phyloP scores from a whole-genome alignment of 2,113 vertebrate species.

The Jaculus jaculus region DNA sequence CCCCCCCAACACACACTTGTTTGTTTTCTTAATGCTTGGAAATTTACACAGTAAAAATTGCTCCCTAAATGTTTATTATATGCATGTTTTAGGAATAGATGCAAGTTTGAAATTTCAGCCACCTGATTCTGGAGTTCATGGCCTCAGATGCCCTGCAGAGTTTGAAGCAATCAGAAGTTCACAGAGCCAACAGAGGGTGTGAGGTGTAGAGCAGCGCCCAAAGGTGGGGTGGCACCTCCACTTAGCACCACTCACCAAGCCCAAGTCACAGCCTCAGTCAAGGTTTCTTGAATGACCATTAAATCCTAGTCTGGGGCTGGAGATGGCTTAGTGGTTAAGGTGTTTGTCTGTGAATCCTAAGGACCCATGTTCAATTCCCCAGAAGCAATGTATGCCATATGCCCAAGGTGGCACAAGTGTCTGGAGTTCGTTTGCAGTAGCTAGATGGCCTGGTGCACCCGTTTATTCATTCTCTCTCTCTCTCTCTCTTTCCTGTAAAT shows the following conservation, averaged over 20 bases:
- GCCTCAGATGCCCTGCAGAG: background rate
- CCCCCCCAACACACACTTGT: no score
- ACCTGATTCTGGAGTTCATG: slow-evolving; percentile 34
- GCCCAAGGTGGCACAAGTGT: no score
- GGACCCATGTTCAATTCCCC: no score
- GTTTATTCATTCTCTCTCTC: no score
- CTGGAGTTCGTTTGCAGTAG: no score
- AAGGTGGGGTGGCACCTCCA: background rate
- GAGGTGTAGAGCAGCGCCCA: background rate
- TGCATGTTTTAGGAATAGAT: slow-evolving; percentile 30
- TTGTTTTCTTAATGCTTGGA: background rate
- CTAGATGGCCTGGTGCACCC: no score
- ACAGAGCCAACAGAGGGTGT: background rate
- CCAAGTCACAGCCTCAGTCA: background rate
- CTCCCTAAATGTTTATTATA: slow-evolving; percentile 55
- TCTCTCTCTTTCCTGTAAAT: no score
- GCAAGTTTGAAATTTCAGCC: slow-evolving; percentile 21
- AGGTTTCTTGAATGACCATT: background rate
- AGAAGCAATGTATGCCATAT: no score
- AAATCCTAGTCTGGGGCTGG: no score
- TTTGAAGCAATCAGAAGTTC: slow-evolving; percentile 4
- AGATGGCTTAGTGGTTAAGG: no score
- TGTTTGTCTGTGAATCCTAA: no score
- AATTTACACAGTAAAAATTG: slow-evolving; percentile 17
- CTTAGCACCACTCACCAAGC: background rate